Percentiles rank a stretch among this genome's conserved stretches.
Conservation (phyloP, 2,113 vertebrate species). For the Limanda limanda region DNA sequence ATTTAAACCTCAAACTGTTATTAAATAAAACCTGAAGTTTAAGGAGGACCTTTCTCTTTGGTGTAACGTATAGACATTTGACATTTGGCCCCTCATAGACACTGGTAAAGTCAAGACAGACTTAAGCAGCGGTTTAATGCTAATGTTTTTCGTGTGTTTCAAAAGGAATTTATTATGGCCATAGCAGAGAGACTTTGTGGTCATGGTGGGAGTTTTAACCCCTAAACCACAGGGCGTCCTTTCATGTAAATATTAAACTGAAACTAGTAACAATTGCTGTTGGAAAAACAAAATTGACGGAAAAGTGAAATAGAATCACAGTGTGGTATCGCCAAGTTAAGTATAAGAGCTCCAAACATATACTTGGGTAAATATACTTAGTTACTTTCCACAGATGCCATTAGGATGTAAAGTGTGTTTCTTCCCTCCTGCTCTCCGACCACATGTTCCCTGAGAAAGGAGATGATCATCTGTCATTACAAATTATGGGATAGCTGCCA, state of each 20-base stretch:
- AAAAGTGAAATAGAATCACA: neutral
- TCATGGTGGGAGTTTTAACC: neutral
- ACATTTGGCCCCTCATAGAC: neutral
- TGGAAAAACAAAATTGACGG: neutral
- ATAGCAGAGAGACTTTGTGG: neutral
- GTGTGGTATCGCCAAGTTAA: neutral
- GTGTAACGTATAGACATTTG: neutral
- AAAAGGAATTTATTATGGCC: neutral
- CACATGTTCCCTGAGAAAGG: constrained; percentile 54
- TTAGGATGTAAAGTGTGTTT: neutral
- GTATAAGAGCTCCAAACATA: neutral
- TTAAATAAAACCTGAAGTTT: neutral
- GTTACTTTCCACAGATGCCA: neutral
- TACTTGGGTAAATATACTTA: neutral
- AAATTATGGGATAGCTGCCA: constrained; percentile 57
- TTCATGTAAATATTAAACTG: too few species aligned
- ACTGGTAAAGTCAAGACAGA: neutral
- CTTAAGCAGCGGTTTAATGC: neutral
- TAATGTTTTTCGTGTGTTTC: neutral
- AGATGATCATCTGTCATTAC: constrained; percentile 66
- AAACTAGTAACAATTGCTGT: neutral
- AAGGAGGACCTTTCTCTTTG: neutral
- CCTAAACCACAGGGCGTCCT: neutral
- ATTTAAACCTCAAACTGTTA: neutral
- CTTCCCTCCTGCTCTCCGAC: constrained; percentile 4